Evolutionary conservation across 2,888 invertebrate species (phyloP).

Genomic region (Teleogryllus oceanicus): DNA sequence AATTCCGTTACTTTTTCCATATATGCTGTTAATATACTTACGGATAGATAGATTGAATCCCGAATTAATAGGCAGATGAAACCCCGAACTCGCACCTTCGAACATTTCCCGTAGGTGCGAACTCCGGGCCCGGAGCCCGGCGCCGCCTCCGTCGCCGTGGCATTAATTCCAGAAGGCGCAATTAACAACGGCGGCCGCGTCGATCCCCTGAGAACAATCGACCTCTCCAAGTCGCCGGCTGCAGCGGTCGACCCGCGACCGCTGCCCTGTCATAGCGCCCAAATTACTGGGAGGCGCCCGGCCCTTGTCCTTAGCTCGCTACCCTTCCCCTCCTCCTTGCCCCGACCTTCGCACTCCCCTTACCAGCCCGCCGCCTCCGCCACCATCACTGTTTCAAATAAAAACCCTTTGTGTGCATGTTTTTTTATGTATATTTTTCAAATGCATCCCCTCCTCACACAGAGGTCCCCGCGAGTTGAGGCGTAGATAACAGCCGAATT

Average conservation of each 20-base stretch:
- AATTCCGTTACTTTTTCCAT: too few relatives aligned
- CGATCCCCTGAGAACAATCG: not conserved
- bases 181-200: not conserved
- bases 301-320: too few relatives aligned
- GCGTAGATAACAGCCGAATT: constrained; percentile 1
- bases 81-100: too few relatives aligned
- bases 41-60: too few relatives aligned
- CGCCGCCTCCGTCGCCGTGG: not conserved
- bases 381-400: not conserved
- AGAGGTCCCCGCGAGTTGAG: not conserved
- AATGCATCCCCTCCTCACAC: not conserved
- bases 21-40: too few relatives aligned
- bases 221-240: not conserved
- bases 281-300: not conserved
- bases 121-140: not conserved
- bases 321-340: not conserved
- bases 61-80: too few relatives aligned
- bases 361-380: too few relatives aligned
- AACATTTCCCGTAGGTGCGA: too few relatives aligned
- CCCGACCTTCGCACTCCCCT: too few relatives aligned
- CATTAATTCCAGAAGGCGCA: not conserved
- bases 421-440: not conserved
- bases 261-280: constrained; percentile 1
- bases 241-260: not conserved
- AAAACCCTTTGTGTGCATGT: not conserved